Base-by-base conservation (phyloP, 1,140 invertebrate genomes). In the Leptinotarsa undecemlineata region DNA sequence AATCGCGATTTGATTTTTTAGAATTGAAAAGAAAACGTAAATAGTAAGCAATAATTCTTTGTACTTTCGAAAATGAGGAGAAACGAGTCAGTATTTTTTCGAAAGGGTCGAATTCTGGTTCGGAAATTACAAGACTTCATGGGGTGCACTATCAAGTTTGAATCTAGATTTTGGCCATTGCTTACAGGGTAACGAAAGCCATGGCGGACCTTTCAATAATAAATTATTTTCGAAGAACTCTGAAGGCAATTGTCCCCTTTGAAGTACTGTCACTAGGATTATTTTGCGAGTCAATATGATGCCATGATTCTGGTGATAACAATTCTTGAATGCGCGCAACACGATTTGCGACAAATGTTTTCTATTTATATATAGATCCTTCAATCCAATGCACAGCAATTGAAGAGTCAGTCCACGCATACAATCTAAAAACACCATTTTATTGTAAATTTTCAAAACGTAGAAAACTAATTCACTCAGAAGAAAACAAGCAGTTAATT, bases 401-500 rank as follows among this genome's bases (percentile, higher is more conserved):
- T 64, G 19, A 14, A 4, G 62, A 64, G 62, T 64, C 62, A 13
- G 47, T 61, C 21, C 21, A 47, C 68, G 26, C 26, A 33, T 33
- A 33, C 33, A 51, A 23, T 61, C 19, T 17, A 61, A 20, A 20
- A 61, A 61, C 8, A 20, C 17, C 15, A 61, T 15, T 61, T 61
- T 61, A 20, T 17, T 61, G 19, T 20, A 4, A 20, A 61, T n/a
- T 61, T 61, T 20, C 19, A 61, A 61, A 17, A 61, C 17, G 57
- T n/a, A 61, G 8, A 4, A 61, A 17, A 61, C 19, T 17, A 61
- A 17, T 20, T 61, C 19, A 61, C 21, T 21, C 8, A 76, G 64
- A 14, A 76, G 42, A 19, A 73, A 19, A 51, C 61, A 70, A n/a
- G 64, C 74, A 23, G 71, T 73, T 33, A 73, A 66, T 23, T 66